Evolutionary conservation across 2,888 invertebrate genomes (phyloP).

Genomic region (Tenodera sinensis): DNA sequence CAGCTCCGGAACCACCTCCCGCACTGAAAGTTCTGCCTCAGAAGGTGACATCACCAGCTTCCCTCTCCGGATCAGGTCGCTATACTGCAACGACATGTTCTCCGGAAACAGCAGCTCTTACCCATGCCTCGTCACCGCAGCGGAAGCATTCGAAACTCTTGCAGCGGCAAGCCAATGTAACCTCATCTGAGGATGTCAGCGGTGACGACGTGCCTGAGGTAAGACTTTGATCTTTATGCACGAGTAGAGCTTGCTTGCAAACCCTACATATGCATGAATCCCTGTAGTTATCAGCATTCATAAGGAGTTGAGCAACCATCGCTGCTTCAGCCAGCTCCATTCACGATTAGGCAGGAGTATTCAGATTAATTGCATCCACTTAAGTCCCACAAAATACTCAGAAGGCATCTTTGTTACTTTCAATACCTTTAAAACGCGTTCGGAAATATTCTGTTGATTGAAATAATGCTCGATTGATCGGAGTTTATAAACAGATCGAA

Average conservation of each 20-base stretch:
- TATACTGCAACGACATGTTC: constrained; percentile 9
- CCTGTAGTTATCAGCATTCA: neutral
- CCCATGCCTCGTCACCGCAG: neutral
- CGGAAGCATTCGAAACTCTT: neutral
- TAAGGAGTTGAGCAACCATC: neutral
- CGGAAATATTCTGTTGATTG: too few relatives aligned
- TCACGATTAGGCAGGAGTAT: too few relatives aligned
- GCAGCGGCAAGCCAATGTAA: neutral
- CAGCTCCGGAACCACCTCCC: neutral
- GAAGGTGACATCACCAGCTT: neutral
- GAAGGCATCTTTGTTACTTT: too few relatives aligned
- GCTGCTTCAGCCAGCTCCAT: neutral
- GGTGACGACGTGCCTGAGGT: neutral
- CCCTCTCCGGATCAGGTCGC: neutral
- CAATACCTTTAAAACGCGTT: too few relatives aligned
- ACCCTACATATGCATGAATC: neutral
- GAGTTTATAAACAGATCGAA: too few relatives aligned
- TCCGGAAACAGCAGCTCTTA: neutral
- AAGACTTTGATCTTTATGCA: neutral
- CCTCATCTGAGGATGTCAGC: neutral
- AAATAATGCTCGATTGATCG: too few relatives aligned
- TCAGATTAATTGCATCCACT: too few relatives aligned
- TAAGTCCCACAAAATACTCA: too few relatives aligned
- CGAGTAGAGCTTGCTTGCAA: too few relatives aligned
- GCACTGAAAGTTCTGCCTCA: neutral